Percentiles rank a stretch among this genome's conserved stretches.
phyloP scores from a whole-genome alignment of 1,140 invertebrate species.

The Pissodes strobi region DNA sequence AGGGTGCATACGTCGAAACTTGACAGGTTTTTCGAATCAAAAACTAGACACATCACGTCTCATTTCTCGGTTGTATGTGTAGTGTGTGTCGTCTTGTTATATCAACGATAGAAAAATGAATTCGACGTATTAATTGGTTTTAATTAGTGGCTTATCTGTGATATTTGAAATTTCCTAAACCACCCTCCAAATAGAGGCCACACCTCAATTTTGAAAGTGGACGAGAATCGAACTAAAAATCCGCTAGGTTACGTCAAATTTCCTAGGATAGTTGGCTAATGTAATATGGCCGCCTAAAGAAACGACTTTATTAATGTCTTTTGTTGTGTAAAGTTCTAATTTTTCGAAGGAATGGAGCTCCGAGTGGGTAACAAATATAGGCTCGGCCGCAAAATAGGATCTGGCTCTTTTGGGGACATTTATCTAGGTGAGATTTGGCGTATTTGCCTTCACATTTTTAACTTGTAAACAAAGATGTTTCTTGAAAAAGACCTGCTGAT shows the following conservation, averaged over 20 bases:
- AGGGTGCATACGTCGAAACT: background rate
- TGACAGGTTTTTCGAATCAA: background rate
- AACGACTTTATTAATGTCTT: constrained; percentile 48
- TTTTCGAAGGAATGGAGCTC: constrained; percentile 80
- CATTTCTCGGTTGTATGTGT: constrained; percentile 39
- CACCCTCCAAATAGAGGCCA: constrained; percentile 10
- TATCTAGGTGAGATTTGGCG: constrained; percentile 79
- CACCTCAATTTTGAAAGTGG: constrained; percentile 31
- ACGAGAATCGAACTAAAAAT: constrained; percentile 31
- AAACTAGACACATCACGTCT: constrained; percentile 42
- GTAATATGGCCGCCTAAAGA: constrained; percentile 54
- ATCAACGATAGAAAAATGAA: constrained; percentile 39
- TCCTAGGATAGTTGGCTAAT: constrained; percentile 51
- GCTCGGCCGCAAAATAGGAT: constrained; percentile 96
- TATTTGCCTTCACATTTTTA: constrained; percentile 22
- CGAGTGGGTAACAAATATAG: constrained; percentile 97
- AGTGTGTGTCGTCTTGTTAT: constrained; percentile 36
- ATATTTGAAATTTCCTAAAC: constrained; percentile 44
- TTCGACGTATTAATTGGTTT: constrained; percentile 37
- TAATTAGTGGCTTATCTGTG: constrained; percentile 46
- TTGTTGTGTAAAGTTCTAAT: constrained; percentile 47
- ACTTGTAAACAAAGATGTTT: constrained; percentile 47
- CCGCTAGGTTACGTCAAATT: constrained; percentile 50
- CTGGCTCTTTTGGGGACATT: constrained; percentile 98
- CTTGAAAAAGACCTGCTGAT: too few species aligned